phyloP scores from a whole-genome alignment of 2,113 vertebrate species.

The Saccopteryx leptura region DNA sequence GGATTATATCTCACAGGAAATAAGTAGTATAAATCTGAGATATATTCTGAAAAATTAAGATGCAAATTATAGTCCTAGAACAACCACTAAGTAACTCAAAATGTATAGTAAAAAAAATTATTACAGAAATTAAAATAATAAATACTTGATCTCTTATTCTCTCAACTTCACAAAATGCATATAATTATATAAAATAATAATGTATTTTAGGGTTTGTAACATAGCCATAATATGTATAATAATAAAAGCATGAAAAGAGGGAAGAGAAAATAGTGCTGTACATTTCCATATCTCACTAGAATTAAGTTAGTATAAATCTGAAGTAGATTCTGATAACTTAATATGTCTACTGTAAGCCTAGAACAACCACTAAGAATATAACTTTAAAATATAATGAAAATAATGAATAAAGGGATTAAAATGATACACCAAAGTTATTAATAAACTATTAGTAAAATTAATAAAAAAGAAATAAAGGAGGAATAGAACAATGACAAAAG shows the following conservation, averaged over 20 bases:
- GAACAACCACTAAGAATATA: neutral
- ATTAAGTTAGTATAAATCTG: neutral
- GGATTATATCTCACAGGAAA: neutral
- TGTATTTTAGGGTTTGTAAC: neutral
- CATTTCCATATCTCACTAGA: constrained; percentile 5
- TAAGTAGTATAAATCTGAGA: neutral
- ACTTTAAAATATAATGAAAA: neutral
- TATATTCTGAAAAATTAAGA: neutral
- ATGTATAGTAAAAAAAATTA: neutral
- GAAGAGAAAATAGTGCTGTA: neutral
- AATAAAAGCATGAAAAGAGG: neutral
- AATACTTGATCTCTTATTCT: neutral
- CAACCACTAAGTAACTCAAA: neutral
- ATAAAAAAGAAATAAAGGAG: neutral
- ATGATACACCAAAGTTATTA: neutral
- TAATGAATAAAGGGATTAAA: neutral
- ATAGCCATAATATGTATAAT: neutral
- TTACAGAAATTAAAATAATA: constrained; percentile 3
- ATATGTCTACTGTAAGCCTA: neutral
- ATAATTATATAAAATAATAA: neutral
- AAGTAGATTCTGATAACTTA: neutral
- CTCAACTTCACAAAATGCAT: neutral
- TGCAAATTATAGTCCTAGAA: neutral
- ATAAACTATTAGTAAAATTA: neutral
- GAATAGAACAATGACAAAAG: neutral